Conservation (phyloP, 1,140 invertebrate species). For the Neodiprion pinetum region DNA sequence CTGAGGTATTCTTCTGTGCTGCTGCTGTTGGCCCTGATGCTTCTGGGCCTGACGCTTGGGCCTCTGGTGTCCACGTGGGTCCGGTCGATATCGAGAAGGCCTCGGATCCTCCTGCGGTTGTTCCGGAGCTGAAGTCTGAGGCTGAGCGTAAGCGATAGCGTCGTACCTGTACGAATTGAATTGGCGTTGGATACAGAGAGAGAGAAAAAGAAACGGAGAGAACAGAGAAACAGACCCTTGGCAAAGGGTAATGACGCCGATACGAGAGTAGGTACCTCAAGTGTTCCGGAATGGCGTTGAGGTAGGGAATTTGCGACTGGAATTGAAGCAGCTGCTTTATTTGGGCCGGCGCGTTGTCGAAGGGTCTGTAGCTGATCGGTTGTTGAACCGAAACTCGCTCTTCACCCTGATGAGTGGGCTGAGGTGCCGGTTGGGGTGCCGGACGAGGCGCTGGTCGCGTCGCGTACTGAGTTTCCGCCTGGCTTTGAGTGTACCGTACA, state of each 20-base stretch:
- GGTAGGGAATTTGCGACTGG: slow-evolving; percentile 56
- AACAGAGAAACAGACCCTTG: too few species aligned
- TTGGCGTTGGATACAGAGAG: not conserved
- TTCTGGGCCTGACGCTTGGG: slow-evolving; percentile 9
- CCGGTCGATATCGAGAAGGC: slow-evolving; percentile 28
- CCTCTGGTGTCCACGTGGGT: slow-evolving; percentile 17
- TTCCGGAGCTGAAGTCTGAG: slow-evolving; percentile 35
- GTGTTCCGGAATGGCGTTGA: slow-evolving; percentile 56
- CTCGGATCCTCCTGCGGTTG: slow-evolving; percentile 22
- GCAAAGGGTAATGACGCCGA: not conserved
- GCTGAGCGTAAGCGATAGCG: slow-evolving; percentile 34
- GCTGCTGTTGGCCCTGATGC: not conserved
- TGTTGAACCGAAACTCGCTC: slow-evolving; percentile 38
- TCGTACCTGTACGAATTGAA: slow-evolving; percentile 40
- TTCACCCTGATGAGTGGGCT: slow-evolving; percentile 52
- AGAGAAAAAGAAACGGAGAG: too few species aligned
- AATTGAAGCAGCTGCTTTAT: slow-evolving; percentile 55
- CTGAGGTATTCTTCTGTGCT: not conserved
- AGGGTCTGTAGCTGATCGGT: slow-evolving; percentile 39
- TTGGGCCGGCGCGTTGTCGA: slow-evolving; percentile 48
- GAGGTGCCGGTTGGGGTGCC: slow-evolving; percentile 50
- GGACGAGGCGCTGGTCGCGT: slow-evolving; percentile 20
- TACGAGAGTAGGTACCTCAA: slow-evolving; percentile 46
- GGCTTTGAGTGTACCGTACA: slow-evolving; percentile 23
- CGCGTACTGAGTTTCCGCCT: not conserved